Conservation (phyloP, 2,113 vertebrate genomes). For the Ariopsis seemanni region DNA sequence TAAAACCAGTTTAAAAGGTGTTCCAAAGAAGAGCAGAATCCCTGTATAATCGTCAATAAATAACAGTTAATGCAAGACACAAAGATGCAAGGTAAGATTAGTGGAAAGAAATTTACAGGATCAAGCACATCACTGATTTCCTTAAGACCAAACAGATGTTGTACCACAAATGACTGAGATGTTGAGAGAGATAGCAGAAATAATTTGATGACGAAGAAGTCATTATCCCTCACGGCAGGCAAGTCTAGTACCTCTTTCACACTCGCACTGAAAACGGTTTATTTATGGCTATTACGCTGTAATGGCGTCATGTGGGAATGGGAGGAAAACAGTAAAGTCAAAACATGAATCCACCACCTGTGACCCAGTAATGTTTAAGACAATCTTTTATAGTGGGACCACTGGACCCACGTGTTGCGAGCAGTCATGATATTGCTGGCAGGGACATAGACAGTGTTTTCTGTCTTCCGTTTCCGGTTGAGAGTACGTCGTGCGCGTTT, state of each 20-base stretch:
- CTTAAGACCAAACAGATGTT: constrained; percentile 2
- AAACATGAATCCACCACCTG: no score
- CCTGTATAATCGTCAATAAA: neutral
- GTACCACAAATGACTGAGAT: neutral
- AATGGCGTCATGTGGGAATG: no score
- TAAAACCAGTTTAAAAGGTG: constrained; percentile 71
- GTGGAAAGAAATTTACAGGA: neutral
- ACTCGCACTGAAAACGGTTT: no score
- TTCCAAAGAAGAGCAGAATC: constrained; percentile 3
- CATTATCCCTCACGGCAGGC: neutral
- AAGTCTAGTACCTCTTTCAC: neutral
- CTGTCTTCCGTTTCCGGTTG: no score
- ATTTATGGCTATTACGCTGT: no score
- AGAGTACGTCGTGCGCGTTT: no score
- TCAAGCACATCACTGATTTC: neutral
- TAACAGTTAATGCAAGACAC: neutral
- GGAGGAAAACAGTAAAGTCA: no score
- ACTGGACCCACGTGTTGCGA: no score
- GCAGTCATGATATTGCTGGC: no score
- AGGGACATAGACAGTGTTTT: no score
- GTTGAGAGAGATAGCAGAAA: neutral
- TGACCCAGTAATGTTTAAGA: no score
- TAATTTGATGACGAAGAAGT: neutral
- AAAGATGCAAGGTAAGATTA: neutral
- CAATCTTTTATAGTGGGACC: no score